Evolutionary conservation across 2,888 invertebrate species (phyloP), one percentile per base, ranked within the genome.

Genomic region (Mimas tiliae): DNA sequence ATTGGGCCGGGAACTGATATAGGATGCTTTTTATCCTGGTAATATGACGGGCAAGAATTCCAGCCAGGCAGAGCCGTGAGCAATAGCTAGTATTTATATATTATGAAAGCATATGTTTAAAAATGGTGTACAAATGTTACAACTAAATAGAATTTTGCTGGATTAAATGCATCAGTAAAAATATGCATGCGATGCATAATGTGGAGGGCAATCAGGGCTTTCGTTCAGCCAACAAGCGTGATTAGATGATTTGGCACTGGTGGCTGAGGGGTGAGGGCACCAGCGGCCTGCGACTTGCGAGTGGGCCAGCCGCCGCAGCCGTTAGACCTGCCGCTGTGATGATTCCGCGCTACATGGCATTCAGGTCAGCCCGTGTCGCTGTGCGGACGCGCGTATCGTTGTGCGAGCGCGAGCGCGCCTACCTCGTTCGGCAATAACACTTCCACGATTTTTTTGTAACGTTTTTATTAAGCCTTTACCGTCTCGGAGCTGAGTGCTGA

Each of bases 321-420:
- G 55, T 47, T 62, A 53, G 51, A 50, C 38, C 16, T 50, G 52
- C 63, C 62, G 62, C 50, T 51, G 63, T 62, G 62, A 78, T 80
- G 80, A 75, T 81, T 80, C 67, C 45, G 62, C 16, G 76, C 75
- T 71, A 38, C 70, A 69, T 85, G 86, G 87, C 92, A 91, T 91
- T 91, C 87, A 83, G 82, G 84, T 87, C 87, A 89, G 83, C 84
- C 82, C 77, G 83, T 82, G 81, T 75, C 76, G 77, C 70, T 70
- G 87, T 73, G 75, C 85, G 87, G 89, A 88, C 91, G 91, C 77
- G 78, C 73, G 74, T 78, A 71, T 67, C 71, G 71, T 51, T 64
- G 66, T 58, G 42, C 45, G 27, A 47, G 50, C 62, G 50, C 34
- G 42, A 58, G 58, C 78, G 74, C 80, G 78, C 74, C 75, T 73